phyloP scores from a whole-genome alignment of 2,888 invertebrate genomes.

The Clostera curtula region DNA sequence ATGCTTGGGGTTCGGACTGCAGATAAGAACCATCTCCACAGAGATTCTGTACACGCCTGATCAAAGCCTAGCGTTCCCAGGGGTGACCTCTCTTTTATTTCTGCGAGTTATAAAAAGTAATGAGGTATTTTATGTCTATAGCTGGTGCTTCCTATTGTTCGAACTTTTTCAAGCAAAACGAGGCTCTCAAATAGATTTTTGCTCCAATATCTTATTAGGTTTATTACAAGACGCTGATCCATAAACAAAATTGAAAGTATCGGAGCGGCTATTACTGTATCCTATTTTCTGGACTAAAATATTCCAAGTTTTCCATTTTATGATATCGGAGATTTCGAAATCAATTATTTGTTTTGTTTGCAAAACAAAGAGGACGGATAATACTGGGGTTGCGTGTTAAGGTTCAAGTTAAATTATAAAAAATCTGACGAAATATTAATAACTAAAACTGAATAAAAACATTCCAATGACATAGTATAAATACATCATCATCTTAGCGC shows the following conservation, averaged over 20 bases:
- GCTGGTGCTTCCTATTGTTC: conserved; percentile 42
- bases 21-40: conserved; percentile 41
- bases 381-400: no score
- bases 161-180: conserved; percentile 29
- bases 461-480: no score
- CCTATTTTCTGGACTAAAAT: conserved; percentile 1
- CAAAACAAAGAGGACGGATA: neutral
- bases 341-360: no score
- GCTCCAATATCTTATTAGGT: conserved; percentile 11
- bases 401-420: no score
- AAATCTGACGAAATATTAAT: no score
- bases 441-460: no score
- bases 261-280: neutral
- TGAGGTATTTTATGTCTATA: conserved; percentile 54
- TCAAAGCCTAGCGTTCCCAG: conserved; percentile 42
- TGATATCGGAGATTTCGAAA: no score
- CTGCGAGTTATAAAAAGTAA: conserved; percentile 57
- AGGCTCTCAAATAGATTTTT: conserved; percentile 20
- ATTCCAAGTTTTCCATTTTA: no score
- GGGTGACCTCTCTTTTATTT: conserved; percentile 49
- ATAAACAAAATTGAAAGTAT: conserved; percentile 3
- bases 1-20: conserved; percentile 39
- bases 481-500: no score
- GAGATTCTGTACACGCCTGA: conserved; percentile 37
- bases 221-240: conserved; percentile 8